Base-by-base conservation (phyloP, 2,797 vertebrate genomes). In the Poeciliopsis paucimaculata region DNA sequence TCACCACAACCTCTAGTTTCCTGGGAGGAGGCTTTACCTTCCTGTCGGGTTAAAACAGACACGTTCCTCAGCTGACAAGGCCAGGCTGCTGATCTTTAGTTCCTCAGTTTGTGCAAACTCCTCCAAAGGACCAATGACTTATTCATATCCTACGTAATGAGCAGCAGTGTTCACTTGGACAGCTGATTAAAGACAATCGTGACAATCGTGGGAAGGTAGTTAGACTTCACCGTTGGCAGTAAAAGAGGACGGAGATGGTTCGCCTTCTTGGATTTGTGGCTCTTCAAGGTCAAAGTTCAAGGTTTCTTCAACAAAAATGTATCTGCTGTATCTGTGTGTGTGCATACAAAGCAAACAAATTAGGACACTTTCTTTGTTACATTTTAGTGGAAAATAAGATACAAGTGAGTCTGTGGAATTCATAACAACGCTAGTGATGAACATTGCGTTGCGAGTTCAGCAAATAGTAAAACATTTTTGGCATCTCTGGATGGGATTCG, bases 1-100 rank as follows among this genome's bases (percentile, higher is more conserved):
- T 82, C 34, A 68, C 39, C 51, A 51, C 74, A 73, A 53, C 34
- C 53, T 66, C 28, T 36, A 66, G 51, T 78, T 82, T 66, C 45
- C 73, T 73, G 34, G 31, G 4, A 5, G 49, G 31, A 26, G 41
- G 73, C 26, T 20, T 73, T 64, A 57, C 73, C 73, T 68, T 53
- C 6, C 41, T 81, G 43, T 12, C 36, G 73, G 43, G 39, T 70
- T 66, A 81, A 83, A 49, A 72, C 45, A 6, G 28, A 41, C 12
- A 34, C 76, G 53, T 28, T 46, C 26, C 43, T 10, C 23, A 36
- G 34, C 34, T 66, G 62, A 39, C 64, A 31, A 41, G 7, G 68
- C 53, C 55, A 41, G 36, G 13, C 72, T 74, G 39, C 79, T 64
- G 62, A 66, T 49, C 66, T 66, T 36, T 45, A 57, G 55, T 72